phyloP scores from a whole-genome alignment of 2,888 invertebrate genomes.

The Maniola hyperantus region DNA sequence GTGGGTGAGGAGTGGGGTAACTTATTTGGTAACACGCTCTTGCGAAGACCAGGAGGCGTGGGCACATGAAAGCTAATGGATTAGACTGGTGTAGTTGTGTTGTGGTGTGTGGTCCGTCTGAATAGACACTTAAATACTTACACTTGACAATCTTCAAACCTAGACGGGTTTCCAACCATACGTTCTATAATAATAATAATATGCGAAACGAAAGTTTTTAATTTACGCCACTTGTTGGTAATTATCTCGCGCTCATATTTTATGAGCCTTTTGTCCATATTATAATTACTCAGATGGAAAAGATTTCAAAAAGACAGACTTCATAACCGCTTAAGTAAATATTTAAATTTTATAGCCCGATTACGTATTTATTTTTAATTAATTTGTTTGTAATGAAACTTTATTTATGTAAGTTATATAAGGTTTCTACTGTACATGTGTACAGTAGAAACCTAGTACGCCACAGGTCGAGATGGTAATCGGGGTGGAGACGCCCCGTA shows the following conservation, averaged over 20 bases:
- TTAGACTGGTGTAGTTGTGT: too few species aligned
- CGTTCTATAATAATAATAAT: neutral
- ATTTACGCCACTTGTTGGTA: slow-evolving; percentile 15
- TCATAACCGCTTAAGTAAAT: slow-evolving; percentile 7
- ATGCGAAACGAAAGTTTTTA: slow-evolving; percentile 21
- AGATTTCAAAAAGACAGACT: slow-evolving; percentile 8
- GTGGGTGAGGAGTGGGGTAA: too few species aligned
- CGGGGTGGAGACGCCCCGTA: too few species aligned
- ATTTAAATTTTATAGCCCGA: slow-evolving; percentile 2
- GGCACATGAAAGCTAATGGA: too few species aligned
- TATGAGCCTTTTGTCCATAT: slow-evolving; percentile 17
- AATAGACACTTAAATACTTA: neutral
- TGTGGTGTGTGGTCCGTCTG: too few species aligned
- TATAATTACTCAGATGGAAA: slow-evolving; percentile 13
- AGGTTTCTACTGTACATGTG: too few species aligned
- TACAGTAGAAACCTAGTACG: too few species aligned
- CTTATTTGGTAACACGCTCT: too few species aligned
- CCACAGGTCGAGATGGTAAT: too few species aligned
- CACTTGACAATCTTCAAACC: neutral
- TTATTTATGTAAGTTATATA: too few species aligned
- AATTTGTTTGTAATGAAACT: neutral
- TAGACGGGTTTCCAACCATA: neutral
- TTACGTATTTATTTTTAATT: neutral
- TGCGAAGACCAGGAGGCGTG: too few species aligned
- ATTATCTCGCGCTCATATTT: slow-evolving; percentile 17